Conservation (phyloP, 2,113 vertebrate genomes). For the Chamaetylas fuelleborni region DNA sequence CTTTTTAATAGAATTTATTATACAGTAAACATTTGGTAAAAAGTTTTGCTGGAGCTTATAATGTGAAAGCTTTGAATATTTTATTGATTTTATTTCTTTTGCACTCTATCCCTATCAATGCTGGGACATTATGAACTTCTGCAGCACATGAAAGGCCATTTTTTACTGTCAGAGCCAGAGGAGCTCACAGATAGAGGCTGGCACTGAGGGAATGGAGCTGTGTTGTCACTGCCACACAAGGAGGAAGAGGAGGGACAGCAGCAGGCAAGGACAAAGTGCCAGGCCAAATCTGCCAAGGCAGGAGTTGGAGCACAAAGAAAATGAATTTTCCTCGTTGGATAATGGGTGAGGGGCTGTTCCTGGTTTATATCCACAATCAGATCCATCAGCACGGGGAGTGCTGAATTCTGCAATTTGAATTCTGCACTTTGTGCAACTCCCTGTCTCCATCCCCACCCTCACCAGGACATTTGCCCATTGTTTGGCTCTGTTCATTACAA, state of each 20-base stretch:
- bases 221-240: background rate
- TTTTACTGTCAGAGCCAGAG: conserved; percentile 12
- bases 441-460: background rate
- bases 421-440: background rate
- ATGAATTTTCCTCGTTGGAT: background rate
- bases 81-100: conserved; percentile 71
- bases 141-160: background rate
- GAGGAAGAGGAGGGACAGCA: background rate
- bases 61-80: conserved; percentile 71
- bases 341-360: background rate
- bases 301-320: background rate
- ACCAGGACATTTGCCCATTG: accelerated
- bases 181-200: background rate
- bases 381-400: accelerated
- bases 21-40: conserved; percentile 61
- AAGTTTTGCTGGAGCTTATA: conserved; percentile 63
- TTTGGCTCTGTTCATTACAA: background rate
- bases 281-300: background rate
- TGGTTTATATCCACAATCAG: accelerated
- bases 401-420: background rate
- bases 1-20: conserved; percentile 72
- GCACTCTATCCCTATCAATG: conserved; percentile 53
- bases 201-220: background rate
- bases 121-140: conserved; percentile 47
- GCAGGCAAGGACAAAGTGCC: background rate